phyloP scores from a whole-genome alignment of 2,797 vertebrate genomes.

The Novumbra hubbsi region DNA sequence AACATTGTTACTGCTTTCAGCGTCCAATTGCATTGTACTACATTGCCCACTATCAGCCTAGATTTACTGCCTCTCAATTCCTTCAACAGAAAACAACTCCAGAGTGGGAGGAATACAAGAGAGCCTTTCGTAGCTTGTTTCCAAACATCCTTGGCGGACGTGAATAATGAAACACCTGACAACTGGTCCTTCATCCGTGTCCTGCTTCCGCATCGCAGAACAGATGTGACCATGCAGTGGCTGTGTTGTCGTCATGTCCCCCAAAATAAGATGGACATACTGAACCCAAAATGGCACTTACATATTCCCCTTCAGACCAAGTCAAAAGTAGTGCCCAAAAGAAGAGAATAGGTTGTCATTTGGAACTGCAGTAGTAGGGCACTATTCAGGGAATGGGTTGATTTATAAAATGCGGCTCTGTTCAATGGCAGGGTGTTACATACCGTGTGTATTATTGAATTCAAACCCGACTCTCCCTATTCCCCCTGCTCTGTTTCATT shows the following conservation, averaged over 20 bases:
- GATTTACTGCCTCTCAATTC: neutral
- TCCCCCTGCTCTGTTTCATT: slow-evolving; percentile 10
- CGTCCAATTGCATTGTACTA: neutral
- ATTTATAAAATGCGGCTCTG: neutral
- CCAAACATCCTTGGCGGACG: neutral
- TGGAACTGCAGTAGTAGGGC: neutral
- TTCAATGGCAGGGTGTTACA: slow-evolving; percentile 7
- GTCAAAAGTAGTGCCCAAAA: neutral
- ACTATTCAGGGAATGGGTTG: neutral
- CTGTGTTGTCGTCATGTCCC: neutral
- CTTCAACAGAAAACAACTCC: neutral
- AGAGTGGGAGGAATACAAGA: neutral
- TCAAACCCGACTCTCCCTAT: slow-evolving; percentile 46
- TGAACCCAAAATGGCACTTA: neutral
- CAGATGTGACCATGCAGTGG: neutral
- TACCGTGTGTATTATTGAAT: slow-evolving; percentile 25
- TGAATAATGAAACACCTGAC: neutral
- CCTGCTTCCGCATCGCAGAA: neutral
- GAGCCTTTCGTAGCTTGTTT: neutral
- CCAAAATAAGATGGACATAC: neutral
- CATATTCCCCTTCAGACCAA: neutral
- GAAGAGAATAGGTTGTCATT: neutral
- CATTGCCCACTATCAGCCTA: neutral
- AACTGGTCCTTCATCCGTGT: neutral
- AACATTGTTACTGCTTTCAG: neutral